phyloP scores from a whole-genome alignment of 2,113 vertebrate species.

The Paradisaea rubra region DNA sequence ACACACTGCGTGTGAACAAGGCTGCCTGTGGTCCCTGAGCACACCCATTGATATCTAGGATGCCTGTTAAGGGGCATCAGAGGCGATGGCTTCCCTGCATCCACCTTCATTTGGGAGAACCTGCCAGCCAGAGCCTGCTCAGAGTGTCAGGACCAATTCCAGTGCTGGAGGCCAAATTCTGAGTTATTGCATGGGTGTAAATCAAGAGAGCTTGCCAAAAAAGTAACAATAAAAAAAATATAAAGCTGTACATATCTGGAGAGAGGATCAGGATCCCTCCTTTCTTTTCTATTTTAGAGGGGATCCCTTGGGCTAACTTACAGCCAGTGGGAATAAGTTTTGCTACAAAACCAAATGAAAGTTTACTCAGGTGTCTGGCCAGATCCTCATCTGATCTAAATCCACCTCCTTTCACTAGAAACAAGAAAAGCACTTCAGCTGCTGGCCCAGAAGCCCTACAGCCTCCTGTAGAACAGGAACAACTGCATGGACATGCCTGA shows the following conservation, averaged over 20 bases:
- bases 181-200: neutral
- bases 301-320: neutral
- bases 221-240: neutral
- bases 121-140: neutral
- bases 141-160: neutral
- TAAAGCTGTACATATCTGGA: neutral
- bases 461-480: constrained; percentile 14
- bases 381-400: constrained; percentile 4
- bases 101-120: neutral
- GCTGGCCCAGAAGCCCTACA: neutral
- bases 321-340: neutral
- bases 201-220: neutral
- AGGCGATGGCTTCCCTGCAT: neutral
- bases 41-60: rapidly evolving
- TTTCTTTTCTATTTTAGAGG: neutral
- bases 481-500: neutral
- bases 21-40: neutral
- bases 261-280: neutral
- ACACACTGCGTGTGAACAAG: rapidly evolving
- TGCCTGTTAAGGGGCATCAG: neutral
- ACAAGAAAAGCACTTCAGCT: neutral
- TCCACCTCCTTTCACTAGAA: neutral
- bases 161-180: neutral
- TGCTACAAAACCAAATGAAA: constrained; percentile 13
- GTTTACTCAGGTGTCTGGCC: constrained; percentile 44